These are phyloP conservation scores for Lonchura striata DNA, from an alignment of 2,113 vertebrate species.

Conservation along the genomic window DNA sequence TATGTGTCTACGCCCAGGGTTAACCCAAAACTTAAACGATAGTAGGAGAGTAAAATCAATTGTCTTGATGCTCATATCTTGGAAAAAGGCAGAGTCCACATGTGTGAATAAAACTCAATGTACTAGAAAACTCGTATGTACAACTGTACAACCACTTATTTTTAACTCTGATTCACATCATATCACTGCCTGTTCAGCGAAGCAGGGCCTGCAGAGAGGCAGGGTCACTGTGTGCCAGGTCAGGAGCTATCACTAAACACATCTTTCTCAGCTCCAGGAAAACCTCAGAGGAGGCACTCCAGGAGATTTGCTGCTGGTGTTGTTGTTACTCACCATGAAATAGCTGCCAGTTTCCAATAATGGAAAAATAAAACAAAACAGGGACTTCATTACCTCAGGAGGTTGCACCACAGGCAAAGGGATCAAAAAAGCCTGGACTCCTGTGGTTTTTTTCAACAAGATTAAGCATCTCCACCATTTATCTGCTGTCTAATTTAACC, in stretches of 20 bases:
- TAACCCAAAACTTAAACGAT: not conserved
- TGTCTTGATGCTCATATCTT: fast-evolving
- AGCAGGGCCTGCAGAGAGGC: fast-evolving
- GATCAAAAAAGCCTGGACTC: not conserved
- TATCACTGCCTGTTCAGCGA: not conserved
- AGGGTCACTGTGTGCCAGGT: not conserved
- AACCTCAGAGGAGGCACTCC: not conserved
- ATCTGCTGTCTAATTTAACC: not conserved
- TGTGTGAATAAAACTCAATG: not conserved
- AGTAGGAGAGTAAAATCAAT: not conserved
- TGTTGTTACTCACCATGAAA: not conserved
- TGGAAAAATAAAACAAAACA: not conserved
- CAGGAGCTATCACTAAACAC: not conserved
- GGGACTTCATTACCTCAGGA: not conserved
- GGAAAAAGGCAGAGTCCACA: fast-evolving
- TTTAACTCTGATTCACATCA: not conserved
- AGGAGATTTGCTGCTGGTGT: not conserved
- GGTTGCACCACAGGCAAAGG: not conserved
- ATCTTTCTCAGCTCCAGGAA: not conserved
- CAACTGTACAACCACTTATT: not conserved
- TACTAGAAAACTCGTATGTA: not conserved
- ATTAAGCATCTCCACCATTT: not conserved
- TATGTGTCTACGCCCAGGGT: not conserved
- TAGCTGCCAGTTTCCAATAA: not conserved
- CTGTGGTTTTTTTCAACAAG: not conserved